Base-by-base conservation (phyloP, 2,113 vertebrate genomes). In the Micronycteris hirsuta region DNA sequence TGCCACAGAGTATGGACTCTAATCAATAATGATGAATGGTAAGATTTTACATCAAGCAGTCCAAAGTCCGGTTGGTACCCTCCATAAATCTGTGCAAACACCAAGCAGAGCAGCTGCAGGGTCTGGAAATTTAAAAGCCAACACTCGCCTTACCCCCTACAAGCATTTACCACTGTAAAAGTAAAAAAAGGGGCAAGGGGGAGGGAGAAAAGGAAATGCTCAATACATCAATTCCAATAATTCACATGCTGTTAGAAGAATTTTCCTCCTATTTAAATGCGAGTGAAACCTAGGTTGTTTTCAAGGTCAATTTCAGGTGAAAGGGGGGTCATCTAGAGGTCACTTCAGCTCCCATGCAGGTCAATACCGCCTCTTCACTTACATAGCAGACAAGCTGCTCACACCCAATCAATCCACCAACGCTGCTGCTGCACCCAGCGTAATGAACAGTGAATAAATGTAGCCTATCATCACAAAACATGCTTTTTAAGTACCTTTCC, bases 271-370 rank as follows among this genome's bases (percentile, higher is more conserved):
- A 98, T 98, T 98, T 98, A 98, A 98, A 98, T 97, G 36, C 87
- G 98, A 98, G 96, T 98, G 98, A 99, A 98, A 97, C 97, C 98
- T 99, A 98, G 98, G 98, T 98, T 99, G 98, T 98, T 98, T 98
- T 99, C 99, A 99, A 99, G 99, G 99, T 99, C 99, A 99, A 99
- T 98, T 99, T 98, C 99, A 99, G 99, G 99, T 99, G 99, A 99
- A 99, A 98, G 96, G 96, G 98, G 98, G 99, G 99, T 99, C 99
- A 99, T 99, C 97, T 97, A 98, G 99, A 99, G 99, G 99, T 99
- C 99, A 99, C 96, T 97, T 94, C 96, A 97, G 99, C 99, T 99
- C 99, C 99, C 98, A 98, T 98, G 99, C 99, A 99, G 99, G 99
- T 99, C 99, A 99, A 99, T 99, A 99, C 99, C 96, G 98, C 98